These are phyloP conservation scores for Anolis carolinensis DNA, from an alignment of 2,113 vertebrate genomes.

Conservation along the genomic window DNA sequence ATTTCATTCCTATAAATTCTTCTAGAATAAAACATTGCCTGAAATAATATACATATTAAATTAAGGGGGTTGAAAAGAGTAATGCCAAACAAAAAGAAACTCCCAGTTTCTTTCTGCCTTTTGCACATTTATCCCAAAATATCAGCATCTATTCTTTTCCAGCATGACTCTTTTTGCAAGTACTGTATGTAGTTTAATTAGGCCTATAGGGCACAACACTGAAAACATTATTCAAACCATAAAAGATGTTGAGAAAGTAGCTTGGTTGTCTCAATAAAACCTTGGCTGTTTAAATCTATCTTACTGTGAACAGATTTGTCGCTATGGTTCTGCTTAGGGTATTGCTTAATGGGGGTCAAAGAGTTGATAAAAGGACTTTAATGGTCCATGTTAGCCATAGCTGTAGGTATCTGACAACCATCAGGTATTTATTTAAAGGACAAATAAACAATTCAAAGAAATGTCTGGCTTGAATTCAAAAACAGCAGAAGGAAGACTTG, in stretches of 20 bases:
- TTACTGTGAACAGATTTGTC: neutral
- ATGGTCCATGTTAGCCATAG: neutral
- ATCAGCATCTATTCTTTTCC: slow-evolving; percentile 16
- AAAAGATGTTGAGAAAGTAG: neutral
- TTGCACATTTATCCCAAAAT: slow-evolving; percentile 41
- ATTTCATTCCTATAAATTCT: neutral
- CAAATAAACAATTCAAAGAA: neutral
- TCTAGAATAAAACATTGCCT: slow-evolving; percentile 10
- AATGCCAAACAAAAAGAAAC: slow-evolving; percentile 8
- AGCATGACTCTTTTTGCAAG: neutral
- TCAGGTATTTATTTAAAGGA: neutral
- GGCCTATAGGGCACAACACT: slow-evolving; percentile 14
- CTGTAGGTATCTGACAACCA: neutral
- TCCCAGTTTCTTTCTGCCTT: slow-evolving; percentile 11
- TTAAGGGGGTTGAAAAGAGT: neutral
- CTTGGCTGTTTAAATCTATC: neutral
- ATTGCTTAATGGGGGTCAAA: neutral
- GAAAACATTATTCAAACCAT: neutral
- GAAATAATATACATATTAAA: slow-evolving; percentile 31
- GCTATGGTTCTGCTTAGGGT: neutral
- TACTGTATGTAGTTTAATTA: slow-evolving; percentile 23
- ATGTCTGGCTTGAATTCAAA: neutral
- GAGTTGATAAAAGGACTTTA: neutral
- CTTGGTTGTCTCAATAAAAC: neutral
- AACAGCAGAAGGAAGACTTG: neutral